A percentile compares a stretch with the other conserved stretches of the same genome.
Evolutionary conservation across 2,888 invertebrate species (phyloP).

Genomic region (Rhynchonema sp.): DNA sequence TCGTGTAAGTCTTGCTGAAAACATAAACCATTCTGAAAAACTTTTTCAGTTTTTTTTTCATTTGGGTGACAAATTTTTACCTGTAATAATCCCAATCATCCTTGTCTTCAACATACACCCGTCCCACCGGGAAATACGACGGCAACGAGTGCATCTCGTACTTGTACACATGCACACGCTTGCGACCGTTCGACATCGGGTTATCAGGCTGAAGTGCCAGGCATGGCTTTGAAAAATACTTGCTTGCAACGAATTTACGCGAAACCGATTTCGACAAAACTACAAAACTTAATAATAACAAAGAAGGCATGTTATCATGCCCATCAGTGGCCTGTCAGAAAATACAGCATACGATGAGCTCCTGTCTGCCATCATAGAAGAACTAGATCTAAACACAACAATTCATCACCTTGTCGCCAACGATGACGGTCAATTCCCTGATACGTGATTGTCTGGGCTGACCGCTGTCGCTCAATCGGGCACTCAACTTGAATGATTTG

Average conservation of each 20-base stretch:
- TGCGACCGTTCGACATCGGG: conserved; percentile 92
- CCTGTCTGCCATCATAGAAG: too few relatives aligned
- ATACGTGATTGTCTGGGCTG: conserved; percentile 42
- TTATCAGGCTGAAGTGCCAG: conserved; percentile 43
- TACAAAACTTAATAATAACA: too few relatives aligned
- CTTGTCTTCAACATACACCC: conserved; percentile 85
- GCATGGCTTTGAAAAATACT: neutral
- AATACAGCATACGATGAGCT: too few relatives aligned
- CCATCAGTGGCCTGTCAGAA: too few relatives aligned
- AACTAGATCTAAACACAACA: too few relatives aligned
- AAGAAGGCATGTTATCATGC: too few relatives aligned
- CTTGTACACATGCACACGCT: conserved; percentile 57
- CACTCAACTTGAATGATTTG: conserved; percentile 85
- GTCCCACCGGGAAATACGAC: conserved; percentile 48
- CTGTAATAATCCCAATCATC: conserved; percentile 99
- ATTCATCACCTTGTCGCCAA: conserved; percentile 71
- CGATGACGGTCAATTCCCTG: conserved; percentile 46
- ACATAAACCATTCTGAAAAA: too few relatives aligned
- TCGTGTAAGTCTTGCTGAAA: conserved; percentile 66
- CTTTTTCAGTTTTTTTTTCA: too few relatives aligned
- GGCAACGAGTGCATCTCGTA: conserved; percentile 57
- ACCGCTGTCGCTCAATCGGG: conserved; percentile 88
- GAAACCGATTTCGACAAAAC: too few relatives aligned
- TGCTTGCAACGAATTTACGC: too few relatives aligned
- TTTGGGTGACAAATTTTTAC: too few relatives aligned